A percentile compares a stretch with the other conserved stretches of the same genome.
Conservation (phyloP, 2,113 vertebrate genomes). For the Craseonycteris thonglongyai region DNA sequence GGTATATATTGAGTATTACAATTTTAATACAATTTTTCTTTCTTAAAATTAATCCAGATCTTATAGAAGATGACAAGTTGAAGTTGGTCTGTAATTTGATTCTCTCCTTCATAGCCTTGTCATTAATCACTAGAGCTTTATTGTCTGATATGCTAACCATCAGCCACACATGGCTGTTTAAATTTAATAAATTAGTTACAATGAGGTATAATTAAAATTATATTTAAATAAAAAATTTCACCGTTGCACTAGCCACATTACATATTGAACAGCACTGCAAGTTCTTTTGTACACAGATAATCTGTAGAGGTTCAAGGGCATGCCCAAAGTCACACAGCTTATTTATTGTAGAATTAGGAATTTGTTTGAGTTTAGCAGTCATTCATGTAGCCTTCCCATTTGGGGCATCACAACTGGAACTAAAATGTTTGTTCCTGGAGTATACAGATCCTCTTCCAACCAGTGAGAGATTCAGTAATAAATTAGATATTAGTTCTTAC, state of each 20-base stretch:
- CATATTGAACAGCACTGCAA: neutral
- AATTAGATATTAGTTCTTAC: neutral
- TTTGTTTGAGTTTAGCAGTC: neutral
- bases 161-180: neutral
- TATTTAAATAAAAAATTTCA: too few relatives aligned
- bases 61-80: neutral
- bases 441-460: neutral
- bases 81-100: neutral
- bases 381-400: neutral
- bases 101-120: neutral
- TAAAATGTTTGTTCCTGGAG: neutral
- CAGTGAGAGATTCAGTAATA: neutral
- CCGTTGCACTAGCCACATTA: too few relatives aligned
- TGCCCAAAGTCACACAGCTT: neutral
- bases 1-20: too few relatives aligned
- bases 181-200: neutral
- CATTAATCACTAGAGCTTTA: neutral
- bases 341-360: neutral
- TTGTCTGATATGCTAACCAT: neutral
- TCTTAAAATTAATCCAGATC: too few relatives aligned
- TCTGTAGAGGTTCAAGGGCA: accelerated
- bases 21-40: too few relatives aligned
- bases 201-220: neutral
- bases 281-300: neutral
- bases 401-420: neutral